Percentiles rank a stretch among this genome's conserved stretches.
Conservation (phyloP, 2,888 invertebrate species). For the Hypomecis atomaria region DNA sequence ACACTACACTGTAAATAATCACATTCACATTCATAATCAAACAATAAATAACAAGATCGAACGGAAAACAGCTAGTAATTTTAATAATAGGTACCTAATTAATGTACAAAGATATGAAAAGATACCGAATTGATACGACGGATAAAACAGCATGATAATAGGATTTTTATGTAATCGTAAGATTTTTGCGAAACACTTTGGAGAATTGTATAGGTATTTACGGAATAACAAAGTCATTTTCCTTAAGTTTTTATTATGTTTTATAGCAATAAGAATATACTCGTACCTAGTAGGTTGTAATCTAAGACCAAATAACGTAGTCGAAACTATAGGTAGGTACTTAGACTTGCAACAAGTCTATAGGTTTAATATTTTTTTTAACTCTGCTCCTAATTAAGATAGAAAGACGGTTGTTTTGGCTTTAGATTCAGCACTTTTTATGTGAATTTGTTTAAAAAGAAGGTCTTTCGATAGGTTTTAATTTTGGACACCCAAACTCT, state of each 20-base stretch:
- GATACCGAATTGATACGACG: constrained; percentile 29
- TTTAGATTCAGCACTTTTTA: too few relatives aligned
- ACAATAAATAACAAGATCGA: constrained; percentile 12
- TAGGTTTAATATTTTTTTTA: not conserved
- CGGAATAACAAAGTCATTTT: too few relatives aligned
- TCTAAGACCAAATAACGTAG: not conserved
- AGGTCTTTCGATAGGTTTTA: too few relatives aligned
- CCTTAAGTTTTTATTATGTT: too few relatives aligned
- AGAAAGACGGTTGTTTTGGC: too few relatives aligned
- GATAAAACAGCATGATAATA: constrained; percentile 10
- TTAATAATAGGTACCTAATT: constrained; percentile 29
- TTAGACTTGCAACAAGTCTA: not conserved
- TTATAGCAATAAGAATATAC: too few relatives aligned
- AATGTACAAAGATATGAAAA: constrained; percentile 22
- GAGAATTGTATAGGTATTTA: not conserved
- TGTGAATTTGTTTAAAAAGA: too few relatives aligned
- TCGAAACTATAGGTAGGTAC: not conserved
- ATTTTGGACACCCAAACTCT: too few relatives aligned
- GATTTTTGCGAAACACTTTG: not conserved
- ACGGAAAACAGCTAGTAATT: constrained; percentile 8
- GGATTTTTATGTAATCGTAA: constrained; percentile 20
- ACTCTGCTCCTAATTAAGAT: too few relatives aligned
- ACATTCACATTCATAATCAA: constrained; percentile 16
- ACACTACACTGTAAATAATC: constrained; percentile 8
- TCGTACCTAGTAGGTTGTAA: too few relatives aligned